phyloP scores from a whole-genome alignment of 2,113 vertebrate species.

The Oreochromis tanganicae region DNA sequence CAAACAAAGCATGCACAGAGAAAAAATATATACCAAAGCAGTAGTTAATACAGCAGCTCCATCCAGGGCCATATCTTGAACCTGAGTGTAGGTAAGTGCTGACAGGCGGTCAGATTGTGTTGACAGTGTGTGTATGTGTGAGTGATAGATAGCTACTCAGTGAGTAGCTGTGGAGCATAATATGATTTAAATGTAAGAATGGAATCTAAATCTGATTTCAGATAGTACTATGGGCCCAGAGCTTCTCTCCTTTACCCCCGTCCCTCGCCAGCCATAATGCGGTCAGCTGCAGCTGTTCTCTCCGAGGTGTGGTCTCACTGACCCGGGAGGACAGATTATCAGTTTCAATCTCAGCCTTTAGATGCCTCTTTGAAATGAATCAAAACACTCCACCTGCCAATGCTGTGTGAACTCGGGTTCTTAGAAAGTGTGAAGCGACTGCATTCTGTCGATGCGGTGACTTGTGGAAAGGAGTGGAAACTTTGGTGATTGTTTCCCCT shows the following conservation, averaged over 20 bases:
- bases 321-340: conserved; percentile 42
- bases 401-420: background rate
- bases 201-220: conserved; percentile 64
- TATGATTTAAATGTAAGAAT: conserved; percentile 59
- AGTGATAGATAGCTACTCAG: conserved; percentile 52
- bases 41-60: background rate
- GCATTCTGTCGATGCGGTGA: background rate
- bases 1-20: background rate
- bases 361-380: conserved; percentile 23
- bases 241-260: conserved; percentile 52
- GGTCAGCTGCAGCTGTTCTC: conserved; percentile 40
- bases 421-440: background rate
- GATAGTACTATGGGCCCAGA: conserved; percentile 44
- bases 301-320: conserved; percentile 40
- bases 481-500: conserved; percentile 16
- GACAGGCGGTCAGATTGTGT: conserved; percentile 52
- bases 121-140: conserved; percentile 31
- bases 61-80: conserved; percentile 11
- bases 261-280: conserved; percentile 39
- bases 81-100: conserved; percentile 32
- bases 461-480: background rate
- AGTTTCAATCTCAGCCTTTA: conserved; percentile 7
- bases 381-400: conserved; percentile 1
- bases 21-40: background rate
- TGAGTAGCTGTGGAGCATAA: conserved; percentile 54